Evolutionary conservation across 2,888 invertebrate genomes (phyloP).

Genomic region (Mythimna loreyi): DNA sequence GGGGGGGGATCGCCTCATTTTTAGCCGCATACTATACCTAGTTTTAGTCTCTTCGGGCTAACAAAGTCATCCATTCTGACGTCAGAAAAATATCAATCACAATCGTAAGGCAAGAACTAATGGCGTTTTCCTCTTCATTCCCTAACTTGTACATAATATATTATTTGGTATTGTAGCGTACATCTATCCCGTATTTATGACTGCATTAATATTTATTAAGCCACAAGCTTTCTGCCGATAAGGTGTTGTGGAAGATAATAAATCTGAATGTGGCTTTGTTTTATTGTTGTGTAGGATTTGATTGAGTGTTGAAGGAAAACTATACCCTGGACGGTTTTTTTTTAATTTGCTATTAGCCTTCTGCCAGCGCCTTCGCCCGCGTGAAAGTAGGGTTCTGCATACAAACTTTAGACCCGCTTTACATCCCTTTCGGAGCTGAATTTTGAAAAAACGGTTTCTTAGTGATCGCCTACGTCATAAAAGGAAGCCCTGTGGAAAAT

Average conservation of each 20-base stretch:
- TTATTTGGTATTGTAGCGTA: constrained; percentile 15
- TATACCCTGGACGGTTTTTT: neutral
- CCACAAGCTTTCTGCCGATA: constrained; percentile 16
- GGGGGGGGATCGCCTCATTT: too few species aligned
- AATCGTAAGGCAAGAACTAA: neutral
- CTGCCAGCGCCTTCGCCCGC: too few species aligned
- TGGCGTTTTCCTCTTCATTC: neutral
- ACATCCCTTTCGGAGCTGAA: too few species aligned
- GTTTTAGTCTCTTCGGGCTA: too few species aligned
- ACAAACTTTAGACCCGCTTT: too few species aligned
- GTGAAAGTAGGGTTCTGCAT: too few species aligned
- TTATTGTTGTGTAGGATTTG: constrained; percentile 16
- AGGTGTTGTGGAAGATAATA: constrained; percentile 32
- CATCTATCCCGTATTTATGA: constrained; percentile 50
- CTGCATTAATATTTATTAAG: constrained; percentile 53
- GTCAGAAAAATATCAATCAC: neutral
- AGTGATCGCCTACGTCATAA: too few species aligned
- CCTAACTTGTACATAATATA: constrained; percentile 8
- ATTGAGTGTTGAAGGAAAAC: constrained; percentile 11
- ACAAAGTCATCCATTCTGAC: too few species aligned
- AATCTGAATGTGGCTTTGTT: constrained; percentile 39
- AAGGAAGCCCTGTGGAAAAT: too few species aligned
- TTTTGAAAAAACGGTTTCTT: too few species aligned
- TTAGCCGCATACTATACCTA: too few species aligned
- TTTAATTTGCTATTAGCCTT: too few species aligned